Evolutionary conservation across 1,140 invertebrate species (phyloP).

Genomic region (Homarus americanus): DNA sequence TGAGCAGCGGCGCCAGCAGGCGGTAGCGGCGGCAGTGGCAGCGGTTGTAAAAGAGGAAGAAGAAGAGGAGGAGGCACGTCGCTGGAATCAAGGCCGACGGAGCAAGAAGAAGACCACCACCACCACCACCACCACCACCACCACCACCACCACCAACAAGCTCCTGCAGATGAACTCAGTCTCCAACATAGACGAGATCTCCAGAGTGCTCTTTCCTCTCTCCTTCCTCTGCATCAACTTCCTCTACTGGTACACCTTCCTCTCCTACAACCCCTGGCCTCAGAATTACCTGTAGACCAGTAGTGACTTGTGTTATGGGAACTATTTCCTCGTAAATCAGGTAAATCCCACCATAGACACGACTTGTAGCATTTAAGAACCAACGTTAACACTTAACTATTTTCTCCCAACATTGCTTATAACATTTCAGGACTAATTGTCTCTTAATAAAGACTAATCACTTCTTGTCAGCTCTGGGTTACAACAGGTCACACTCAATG

Average conservation of each 20-base stretch:
- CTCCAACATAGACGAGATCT: conserved; percentile 87
- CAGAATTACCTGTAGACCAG: conserved; percentile 24
- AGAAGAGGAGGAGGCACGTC: neutral
- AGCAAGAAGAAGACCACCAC: neutral
- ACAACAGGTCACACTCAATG: too few species aligned
- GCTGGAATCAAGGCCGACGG: conserved; percentile 3
- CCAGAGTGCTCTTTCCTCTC: conserved; percentile 87
- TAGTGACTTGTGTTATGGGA: too few species aligned
- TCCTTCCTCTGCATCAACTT: conserved; percentile 87
- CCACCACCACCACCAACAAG: neutral
- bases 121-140: too few species aligned
- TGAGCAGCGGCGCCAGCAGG: neutral
- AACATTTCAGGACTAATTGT: too few species aligned
- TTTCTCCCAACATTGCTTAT: too few species aligned
- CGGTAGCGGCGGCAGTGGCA: neutral
- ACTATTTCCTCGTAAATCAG: too few species aligned
- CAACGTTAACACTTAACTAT: too few species aligned
- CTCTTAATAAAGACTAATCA: too few species aligned
- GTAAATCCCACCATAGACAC: too few species aligned
- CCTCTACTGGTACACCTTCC: conserved; percentile 88
- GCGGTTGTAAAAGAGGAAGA: neutral
- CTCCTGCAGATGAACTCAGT: conserved; percentile 83
- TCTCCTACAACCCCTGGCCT: conserved; percentile 76
- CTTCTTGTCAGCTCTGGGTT: too few species aligned
- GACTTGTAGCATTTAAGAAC: too few species aligned